A percentile compares a stretch with the other conserved stretches of the same genome.
Evolutionary conservation across 2,888 invertebrate species (phyloP).

Genomic region (Drosophila cyrtoloma): DNA sequence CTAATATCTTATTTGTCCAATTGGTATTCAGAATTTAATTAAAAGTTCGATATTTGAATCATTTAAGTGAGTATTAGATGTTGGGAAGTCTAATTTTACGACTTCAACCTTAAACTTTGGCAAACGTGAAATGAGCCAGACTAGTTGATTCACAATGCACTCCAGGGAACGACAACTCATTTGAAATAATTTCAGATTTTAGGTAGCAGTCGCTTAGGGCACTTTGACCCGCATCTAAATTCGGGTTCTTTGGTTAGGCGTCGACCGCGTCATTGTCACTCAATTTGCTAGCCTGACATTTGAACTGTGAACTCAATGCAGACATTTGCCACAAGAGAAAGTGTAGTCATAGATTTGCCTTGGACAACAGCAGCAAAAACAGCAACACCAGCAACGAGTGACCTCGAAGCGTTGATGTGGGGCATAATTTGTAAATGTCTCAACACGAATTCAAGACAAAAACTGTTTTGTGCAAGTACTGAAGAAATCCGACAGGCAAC

Average conservation of each 20-base stretch:
- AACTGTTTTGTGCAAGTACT: constrained; percentile 29
- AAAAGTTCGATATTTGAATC: not conserved
- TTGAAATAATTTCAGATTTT: constrained; percentile 10
- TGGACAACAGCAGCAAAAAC: constrained; percentile 6
- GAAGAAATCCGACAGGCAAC: constrained; percentile 12
- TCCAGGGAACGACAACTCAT: constrained; percentile 12
- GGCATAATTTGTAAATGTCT: constrained; percentile 76
- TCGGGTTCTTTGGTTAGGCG: constrained; percentile 16
- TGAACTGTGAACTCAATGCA: constrained; percentile 65
- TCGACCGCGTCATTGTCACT: constrained; percentile 69
- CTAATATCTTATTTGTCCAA: not conserved
- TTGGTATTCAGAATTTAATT: not conserved
- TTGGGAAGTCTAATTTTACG: not conserved
- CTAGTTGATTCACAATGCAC: constrained; percentile 2
- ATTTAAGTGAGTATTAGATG: not conserved
- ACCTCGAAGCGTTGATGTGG: constrained; percentile 33
- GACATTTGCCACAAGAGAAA: constrained; percentile 32
- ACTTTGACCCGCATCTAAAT: constrained; percentile 29
- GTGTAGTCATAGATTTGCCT: constrained; percentile 38
- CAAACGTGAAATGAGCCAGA: not conserved
- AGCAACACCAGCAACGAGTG: constrained; percentile 30
- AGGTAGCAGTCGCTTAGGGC: constrained; percentile 27
- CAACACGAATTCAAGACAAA: constrained; percentile 69
- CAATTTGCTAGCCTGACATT: constrained; percentile 58
- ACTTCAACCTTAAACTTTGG: not conserved